Percentiles rank a stretch among this genome's conserved stretches.
phyloP scores from a whole-genome alignment of 2,113 vertebrate species.

The Anhinga rufa region DNA sequence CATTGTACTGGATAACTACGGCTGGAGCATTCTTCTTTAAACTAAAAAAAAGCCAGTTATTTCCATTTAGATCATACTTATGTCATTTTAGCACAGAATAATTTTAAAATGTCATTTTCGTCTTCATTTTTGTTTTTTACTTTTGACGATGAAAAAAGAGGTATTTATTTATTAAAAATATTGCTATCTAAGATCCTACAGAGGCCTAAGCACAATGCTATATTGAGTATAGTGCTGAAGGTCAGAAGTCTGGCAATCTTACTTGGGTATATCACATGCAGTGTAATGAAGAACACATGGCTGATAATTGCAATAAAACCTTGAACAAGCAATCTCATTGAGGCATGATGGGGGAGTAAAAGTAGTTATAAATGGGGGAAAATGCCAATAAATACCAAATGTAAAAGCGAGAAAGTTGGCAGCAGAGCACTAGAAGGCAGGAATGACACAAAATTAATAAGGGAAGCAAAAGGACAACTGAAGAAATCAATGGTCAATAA shows the following conservation, averaged over 20 bases:
- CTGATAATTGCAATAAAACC: neutral
- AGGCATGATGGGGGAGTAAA: neutral
- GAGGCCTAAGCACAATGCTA: neutral
- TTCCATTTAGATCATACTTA: neutral
- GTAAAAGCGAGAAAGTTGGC: neutral
- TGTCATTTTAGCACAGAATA: neutral
- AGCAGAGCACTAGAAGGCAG: neutral
- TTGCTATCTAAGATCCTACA: neutral
- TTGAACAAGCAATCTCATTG: neutral
- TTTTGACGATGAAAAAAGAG: neutral
- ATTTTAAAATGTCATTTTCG: neutral
- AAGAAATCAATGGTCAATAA: constrained; percentile 41
- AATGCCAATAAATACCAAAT: neutral
- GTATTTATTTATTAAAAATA: neutral
- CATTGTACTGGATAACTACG: neutral
- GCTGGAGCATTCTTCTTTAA: neutral
- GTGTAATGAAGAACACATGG: neutral
- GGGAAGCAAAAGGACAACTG: constrained; percentile 16
- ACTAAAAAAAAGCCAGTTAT: neutral
- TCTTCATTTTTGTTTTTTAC: neutral
- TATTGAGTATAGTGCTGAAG: neutral
- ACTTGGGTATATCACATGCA: neutral
- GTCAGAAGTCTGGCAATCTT: neutral
- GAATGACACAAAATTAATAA: constrained; percentile 40
- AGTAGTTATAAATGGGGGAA: neutral